These are phyloP conservation scores for Pteronura brasiliensis DNA, from an alignment of 2,113 vertebrate species.

Conservation along the genomic window DNA sequence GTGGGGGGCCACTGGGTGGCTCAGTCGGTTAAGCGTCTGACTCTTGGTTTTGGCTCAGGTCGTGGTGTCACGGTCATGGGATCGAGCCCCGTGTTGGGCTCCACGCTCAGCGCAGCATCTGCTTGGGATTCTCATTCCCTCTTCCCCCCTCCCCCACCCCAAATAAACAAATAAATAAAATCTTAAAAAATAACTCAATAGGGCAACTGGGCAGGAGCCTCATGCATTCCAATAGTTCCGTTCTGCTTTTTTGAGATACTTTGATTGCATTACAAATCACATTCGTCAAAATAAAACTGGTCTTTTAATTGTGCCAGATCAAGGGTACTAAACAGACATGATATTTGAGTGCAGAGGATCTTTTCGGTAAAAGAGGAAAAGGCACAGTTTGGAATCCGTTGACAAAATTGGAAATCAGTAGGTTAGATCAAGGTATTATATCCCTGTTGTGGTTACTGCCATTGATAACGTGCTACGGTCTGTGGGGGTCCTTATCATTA, in stretches of 20 bases:
- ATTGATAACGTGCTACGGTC: neutral
- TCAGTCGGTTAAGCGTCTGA: neutral
- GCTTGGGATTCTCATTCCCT: neutral
- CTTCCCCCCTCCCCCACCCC: neutral
- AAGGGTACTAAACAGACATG: neutral
- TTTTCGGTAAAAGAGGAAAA: neutral
- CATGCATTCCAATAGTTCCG: accelerated
- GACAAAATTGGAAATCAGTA: neutral
- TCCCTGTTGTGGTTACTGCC: neutral
- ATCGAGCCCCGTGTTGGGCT: neutral
- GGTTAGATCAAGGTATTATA: neutral
- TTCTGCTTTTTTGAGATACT: neutral
- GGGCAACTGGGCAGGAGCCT: neutral
- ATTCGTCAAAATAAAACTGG: neutral
- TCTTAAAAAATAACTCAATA: neutral
- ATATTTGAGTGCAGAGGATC: neutral
- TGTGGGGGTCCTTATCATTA: neutral
- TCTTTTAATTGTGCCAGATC: neutral
- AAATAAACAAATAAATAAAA: neutral
- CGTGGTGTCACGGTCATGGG: neutral
- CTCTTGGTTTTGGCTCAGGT: neutral
- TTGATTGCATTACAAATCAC: neutral
- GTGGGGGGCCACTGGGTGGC: neutral
- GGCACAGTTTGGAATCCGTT: neutral
- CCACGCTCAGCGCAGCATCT: neutral